phyloP scores from a whole-genome alignment of 1,140 invertebrate genomes.

The Drosophila prosaltans region DNA sequence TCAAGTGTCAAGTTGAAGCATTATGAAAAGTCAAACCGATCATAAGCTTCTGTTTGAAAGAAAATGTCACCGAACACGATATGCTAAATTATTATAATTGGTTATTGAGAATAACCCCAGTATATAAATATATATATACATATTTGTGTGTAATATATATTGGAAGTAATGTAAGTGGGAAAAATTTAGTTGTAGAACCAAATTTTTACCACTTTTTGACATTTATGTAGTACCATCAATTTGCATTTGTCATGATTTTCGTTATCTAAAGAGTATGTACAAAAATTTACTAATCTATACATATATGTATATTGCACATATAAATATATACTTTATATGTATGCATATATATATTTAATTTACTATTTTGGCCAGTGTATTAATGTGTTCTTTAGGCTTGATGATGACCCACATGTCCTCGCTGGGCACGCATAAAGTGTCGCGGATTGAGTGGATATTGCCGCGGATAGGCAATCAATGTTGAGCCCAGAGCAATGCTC shows the following conservation, averaged over 20 bases:
- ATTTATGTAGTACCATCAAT: conserved; percentile 1
- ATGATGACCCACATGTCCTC: conserved; percentile 45
- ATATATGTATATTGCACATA: conserved; percentile 51
- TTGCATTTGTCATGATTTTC: conserved; percentile 28
- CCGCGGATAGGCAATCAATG: conserved; percentile 73
- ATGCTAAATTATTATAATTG: too few species aligned
- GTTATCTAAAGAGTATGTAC: conserved; percentile 67
- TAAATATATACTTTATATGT: conserved; percentile 31
- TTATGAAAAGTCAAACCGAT: not conserved
- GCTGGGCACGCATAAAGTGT: conserved; percentile 65
- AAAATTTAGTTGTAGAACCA: not conserved
- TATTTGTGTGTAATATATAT: not conserved
- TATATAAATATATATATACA: not conserved
- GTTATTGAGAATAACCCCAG: not conserved
- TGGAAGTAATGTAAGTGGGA: conserved; percentile 4
- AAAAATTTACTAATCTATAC: conserved; percentile 68
- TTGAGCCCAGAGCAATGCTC: conserved; percentile 77
- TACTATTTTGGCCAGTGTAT: conserved; percentile 31
- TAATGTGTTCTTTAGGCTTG: conserved; percentile 41
- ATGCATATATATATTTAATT: conserved; percentile 44
- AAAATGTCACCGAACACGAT: not conserved
- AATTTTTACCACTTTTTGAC: conserved; percentile 1
- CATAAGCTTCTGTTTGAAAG: not conserved
- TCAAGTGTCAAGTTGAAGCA: too few species aligned
- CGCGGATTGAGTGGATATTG: conserved; percentile 74